Base-by-base conservation (phyloP, 2,888 invertebrate genomes). In the Dicranocentrus wangi region DNA sequence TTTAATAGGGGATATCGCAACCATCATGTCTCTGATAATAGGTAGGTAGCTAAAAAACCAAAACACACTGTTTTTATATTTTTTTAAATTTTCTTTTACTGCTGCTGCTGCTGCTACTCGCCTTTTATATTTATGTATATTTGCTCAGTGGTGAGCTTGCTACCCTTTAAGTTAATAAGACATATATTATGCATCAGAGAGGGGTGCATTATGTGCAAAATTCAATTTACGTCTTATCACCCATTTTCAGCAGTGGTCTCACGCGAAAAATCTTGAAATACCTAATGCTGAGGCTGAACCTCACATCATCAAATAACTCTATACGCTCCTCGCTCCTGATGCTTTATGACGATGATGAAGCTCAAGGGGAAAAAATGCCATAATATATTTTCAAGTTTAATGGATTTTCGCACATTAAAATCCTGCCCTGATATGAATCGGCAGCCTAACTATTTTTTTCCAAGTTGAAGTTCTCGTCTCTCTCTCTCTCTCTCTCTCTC, bases 371-470 rank as follows among this genome's bases (percentile, higher is more conserved):
- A 73, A 23, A 75, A 66, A 75, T 66, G 58, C 75, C 43, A 66
- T 43, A 55, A 65, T 75, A 75, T 66, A 75, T 66, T 47, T 75
- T 75, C 75, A 75, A 66, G 65, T 75, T 75, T 75, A 75, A 75
- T 75, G 75, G 75, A 75, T 75, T 75, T 75, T 75, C 75, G 75
- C 75, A 75, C 75, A 75, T 75, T 75, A 75, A 75, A 75, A 75
- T 75, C 75, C 75, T 75, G 75, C 75, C 66, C 75, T 75, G 75
- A 75, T 75, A 75, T 55, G 75, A 43, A 75, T 75, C 75, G 75
- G 65, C 75, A 75, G 43, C 5, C 17, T 13, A n/a, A 10, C 15
- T 47, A 5, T 47, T 47, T 47, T n/a, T 17, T 47, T 32, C 10
- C 32, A 32, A 32, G 47, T 47, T 13, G 17, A 17, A 47, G 47